These are phyloP conservation scores for Mimumesa dahlbomi DNA, from an alignment of 2,888 invertebrate genomes.

Conservation along the genomic window DNA sequence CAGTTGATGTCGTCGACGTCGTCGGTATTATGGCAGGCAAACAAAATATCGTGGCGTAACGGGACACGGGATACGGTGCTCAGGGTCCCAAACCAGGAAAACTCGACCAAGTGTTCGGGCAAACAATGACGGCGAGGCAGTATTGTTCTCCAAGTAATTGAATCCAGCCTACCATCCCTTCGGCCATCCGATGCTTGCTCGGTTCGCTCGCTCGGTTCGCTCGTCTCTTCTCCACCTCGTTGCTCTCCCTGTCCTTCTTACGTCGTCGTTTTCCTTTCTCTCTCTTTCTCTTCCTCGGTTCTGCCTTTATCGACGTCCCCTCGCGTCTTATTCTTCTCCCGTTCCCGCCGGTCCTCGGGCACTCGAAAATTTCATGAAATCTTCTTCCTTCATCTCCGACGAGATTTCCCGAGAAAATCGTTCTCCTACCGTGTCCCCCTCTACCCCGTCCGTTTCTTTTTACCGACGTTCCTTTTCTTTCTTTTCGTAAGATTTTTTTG, in stretches of 20 bases:
- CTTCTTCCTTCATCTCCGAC: constrained; percentile 43
- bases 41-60: constrained; percentile 77
- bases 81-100: constrained; percentile 73
- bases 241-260: constrained; percentile 35
- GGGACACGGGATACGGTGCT: constrained; percentile 61
- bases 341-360: constrained; percentile 21
- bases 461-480: too few species aligned
- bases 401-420: constrained; percentile 32
- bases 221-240: constrained; percentile 47
- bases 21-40: constrained; percentile 73
- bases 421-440: background rate
- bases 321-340: constrained; percentile 8
- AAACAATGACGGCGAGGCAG: constrained; percentile 78
- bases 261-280: constrained; percentile 28
- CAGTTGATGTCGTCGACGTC: constrained; percentile 29
- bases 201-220: constrained; percentile 55
- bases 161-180: constrained; percentile 73
- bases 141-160: constrained; percentile 80
- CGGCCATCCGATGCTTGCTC: constrained; percentile 64
- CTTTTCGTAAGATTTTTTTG: background rate
- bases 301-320: constrained; percentile 41
- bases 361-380: constrained; percentile 54
- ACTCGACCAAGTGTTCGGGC: constrained; percentile 75
- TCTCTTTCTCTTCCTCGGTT: constrained; percentile 27
- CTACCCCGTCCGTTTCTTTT: too few species aligned